These are phyloP conservation scores for Heliothis peltigera DNA, from an alignment of 2,888 invertebrate genomes.

Conservation along the genomic window DNA sequence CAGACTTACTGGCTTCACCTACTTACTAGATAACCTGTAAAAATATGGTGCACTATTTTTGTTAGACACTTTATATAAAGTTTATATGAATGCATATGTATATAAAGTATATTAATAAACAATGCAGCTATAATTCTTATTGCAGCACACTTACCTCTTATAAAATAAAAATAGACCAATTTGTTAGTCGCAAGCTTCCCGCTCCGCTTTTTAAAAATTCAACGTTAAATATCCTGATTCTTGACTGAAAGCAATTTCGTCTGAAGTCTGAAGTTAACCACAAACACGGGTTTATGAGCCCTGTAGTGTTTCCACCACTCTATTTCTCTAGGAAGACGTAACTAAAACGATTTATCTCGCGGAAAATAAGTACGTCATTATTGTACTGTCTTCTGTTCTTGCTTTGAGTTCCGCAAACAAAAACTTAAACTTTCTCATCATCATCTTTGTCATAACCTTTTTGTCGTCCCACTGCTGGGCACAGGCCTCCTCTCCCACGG, in stretches of 20 bases:
- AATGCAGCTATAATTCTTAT: not conserved
- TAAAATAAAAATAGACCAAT: not conserved
- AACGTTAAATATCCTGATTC: not conserved
- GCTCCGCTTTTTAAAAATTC: not conserved
- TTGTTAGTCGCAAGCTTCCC: not conserved
- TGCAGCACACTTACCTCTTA: not conserved
- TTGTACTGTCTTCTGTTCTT: conserved; percentile 13
- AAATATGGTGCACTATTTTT: too few relatives aligned
- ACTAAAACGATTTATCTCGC: conserved; percentile 28
- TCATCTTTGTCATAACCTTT: too few relatives aligned
- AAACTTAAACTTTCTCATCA: too few relatives aligned
- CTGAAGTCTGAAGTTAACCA: conserved; percentile 2
- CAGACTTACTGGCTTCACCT: too few relatives aligned
- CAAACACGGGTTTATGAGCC: conserved; percentile 4
- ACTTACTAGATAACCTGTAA: too few relatives aligned
- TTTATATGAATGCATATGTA: too few relatives aligned
- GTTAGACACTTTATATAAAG: too few relatives aligned
- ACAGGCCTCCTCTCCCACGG: too few relatives aligned
- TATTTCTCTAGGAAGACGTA: conserved; percentile 11
- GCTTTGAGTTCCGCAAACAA: not conserved
- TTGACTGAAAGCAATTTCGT: conserved; percentile 8
- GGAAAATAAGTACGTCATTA: conserved; percentile 8
- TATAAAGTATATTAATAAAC: not conserved
- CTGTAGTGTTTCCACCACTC: conserved; percentile 8
- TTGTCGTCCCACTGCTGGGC: too few relatives aligned